Evolutionary conservation across 2,888 invertebrate species (phyloP).

Genomic region (Pheosia tremula): DNA sequence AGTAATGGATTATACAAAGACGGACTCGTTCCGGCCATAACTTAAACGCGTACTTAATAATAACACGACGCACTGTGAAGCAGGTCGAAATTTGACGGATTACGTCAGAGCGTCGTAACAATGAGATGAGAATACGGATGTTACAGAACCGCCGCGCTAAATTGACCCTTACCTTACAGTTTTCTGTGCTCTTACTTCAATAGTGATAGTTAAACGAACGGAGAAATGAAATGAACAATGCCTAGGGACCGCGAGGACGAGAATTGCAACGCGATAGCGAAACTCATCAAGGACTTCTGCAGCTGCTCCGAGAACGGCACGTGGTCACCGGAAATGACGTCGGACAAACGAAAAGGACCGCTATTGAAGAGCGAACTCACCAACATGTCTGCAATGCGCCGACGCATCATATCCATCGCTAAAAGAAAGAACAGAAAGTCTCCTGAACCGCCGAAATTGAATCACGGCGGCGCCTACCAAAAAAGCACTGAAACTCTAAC

Average conservation of each 20-base stretch:
- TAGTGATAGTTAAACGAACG: slow-evolving; percentile 74
- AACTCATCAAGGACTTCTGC: slow-evolving; percentile 78
- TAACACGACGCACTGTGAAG: slow-evolving; percentile 28
- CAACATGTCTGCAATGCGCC: slow-evolving; percentile 77
- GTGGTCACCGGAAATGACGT: slow-evolving; percentile 80
- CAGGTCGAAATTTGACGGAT: slow-evolving; percentile 43
- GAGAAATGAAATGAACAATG: slow-evolving; percentile 59
- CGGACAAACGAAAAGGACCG: slow-evolving; percentile 68
- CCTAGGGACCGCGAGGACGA: slow-evolving; percentile 69
- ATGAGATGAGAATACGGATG: slow-evolving; percentile 52
- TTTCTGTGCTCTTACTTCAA: slow-evolving; percentile 69
- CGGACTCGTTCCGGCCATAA: slow-evolving; percentile 20
- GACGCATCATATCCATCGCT: slow-evolving; percentile 73
- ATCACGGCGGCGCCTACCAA: slow-evolving; percentile 46
- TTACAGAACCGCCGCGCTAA: slow-evolving; percentile 49
- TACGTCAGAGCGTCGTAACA: slow-evolving; percentile 48
- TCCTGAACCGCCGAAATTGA: slow-evolving; percentile 63
- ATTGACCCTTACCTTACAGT: slow-evolving; percentile 53
- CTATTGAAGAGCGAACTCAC: slow-evolving; percentile 76
- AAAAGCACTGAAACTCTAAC: slow-evolving; percentile 66
- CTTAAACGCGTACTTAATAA: slow-evolving; percentile 17
- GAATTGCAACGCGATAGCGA: slow-evolving; percentile 75
- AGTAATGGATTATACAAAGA: slow-evolving; percentile 21
- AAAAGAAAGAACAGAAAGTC: slow-evolving; percentile 65
- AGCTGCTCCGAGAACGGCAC: slow-evolving; percentile 80